These are phyloP conservation scores for Python bivittatus DNA, from an alignment of 2,113 vertebrate species.

Conservation along the genomic window DNA sequence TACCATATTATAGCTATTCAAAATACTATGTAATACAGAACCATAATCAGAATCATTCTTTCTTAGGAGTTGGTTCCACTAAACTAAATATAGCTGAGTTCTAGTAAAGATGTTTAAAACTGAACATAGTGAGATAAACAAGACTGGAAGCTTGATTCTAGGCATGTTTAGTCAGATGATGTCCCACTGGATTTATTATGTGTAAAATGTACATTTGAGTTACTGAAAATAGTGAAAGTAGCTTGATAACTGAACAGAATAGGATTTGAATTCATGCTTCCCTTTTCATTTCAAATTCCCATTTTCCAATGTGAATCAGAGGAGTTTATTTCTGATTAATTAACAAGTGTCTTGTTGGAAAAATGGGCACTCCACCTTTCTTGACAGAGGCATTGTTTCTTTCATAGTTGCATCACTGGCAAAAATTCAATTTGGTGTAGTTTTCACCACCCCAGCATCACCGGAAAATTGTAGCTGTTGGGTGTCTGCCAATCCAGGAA, in stretches of 20 bases:
- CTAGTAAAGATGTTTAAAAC: not conserved
- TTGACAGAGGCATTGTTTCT: not conserved
- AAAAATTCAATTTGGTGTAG: not conserved
- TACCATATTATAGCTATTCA: not conserved
- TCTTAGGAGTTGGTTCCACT: not conserved
- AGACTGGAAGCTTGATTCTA: not conserved
- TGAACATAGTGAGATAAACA: not conserved
- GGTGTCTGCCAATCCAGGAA: not conserved
- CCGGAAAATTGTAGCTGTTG: not conserved
- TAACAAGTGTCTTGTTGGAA: not conserved
- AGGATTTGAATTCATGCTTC: not conserved
- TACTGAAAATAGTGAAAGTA: not conserved
- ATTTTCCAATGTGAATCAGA: not conserved
- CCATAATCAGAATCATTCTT: not conserved
- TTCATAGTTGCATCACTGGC: not conserved
- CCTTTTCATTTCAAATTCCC: not conserved
- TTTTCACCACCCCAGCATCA: not conserved
- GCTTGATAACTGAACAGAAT: not conserved
- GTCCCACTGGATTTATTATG: not conserved
- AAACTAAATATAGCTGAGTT: not conserved
- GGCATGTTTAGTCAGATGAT: not conserved
- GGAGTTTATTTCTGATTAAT: not conserved
- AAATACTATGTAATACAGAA: not conserved
- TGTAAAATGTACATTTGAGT: not conserved
- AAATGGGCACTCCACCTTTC: not conserved